Percentiles rank a stretch among this genome's conserved stretches.
phyloP scores from a whole-genome alignment of 2,888 invertebrate species.

The Itoplectis maculator region DNA sequence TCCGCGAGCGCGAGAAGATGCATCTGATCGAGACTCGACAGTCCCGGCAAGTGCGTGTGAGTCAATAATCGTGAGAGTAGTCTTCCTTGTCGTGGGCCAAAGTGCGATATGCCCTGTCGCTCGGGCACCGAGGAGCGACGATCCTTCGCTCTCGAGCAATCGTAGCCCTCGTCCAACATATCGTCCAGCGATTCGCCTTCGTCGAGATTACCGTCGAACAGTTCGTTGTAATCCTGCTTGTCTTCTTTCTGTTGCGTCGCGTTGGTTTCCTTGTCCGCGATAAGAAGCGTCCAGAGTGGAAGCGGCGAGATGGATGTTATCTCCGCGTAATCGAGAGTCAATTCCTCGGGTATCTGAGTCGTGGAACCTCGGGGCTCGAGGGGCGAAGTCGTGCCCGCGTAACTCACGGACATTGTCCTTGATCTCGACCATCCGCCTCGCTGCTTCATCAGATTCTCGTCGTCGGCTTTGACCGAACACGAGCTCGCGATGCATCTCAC shows the following conservation, averaged over 20 bases:
- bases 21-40: slow-evolving; percentile 99
- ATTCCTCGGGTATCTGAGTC: slow-evolving; percentile 93
- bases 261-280: slow-evolving; percentile 94
- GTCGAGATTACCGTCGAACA: slow-evolving; percentile 93
- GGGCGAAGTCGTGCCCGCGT: slow-evolving; percentile 92
- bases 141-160: slow-evolving; percentile 86
- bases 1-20: slow-evolving; percentile 99
- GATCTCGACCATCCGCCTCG: slow-evolving; percentile 92
- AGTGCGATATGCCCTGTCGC: slow-evolving; percentile 92
- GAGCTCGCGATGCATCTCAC: slow-evolving; percentile 90
- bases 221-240: slow-evolving; percentile 93
- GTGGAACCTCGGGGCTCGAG: slow-evolving; percentile 91
- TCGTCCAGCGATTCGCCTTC: slow-evolving; percentile 94
- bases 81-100: slow-evolving; percentile 94
- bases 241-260: slow-evolving; percentile 82
- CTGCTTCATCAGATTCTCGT: slow-evolving; percentile 83
- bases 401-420: slow-evolving; percentile 95
- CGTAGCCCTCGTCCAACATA: slow-evolving; percentile 90
- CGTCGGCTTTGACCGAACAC: slow-evolving; percentile 85
- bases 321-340: slow-evolving; percentile 97
- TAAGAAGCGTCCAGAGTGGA: slow-evolving; percentile 97
- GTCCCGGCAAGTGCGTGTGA: slow-evolving; percentile 96
- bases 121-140: slow-evolving; percentile 90
- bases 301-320: slow-evolving; percentile 99
- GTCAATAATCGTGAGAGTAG: slow-evolving; percentile 95